phyloP scores from a whole-genome alignment of 2,888 invertebrate species.

The Perizoma flavofasciatum region DNA sequence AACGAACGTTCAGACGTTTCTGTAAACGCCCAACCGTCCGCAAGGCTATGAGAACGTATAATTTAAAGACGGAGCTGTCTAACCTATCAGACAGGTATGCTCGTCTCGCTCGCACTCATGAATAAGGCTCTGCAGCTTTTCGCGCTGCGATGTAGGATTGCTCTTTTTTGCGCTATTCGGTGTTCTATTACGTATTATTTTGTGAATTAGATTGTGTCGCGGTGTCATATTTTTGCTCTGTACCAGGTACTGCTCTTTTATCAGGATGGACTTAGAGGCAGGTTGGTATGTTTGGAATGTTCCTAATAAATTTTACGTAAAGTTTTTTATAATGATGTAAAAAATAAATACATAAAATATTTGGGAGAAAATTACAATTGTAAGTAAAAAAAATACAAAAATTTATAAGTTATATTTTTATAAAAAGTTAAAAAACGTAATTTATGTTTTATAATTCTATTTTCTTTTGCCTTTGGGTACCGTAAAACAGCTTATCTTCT shows the following conservation, averaged over 20 bases:
- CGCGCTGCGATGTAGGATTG: conserved; percentile 65
- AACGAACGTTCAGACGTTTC: conserved; percentile 47
- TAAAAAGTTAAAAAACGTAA: neutral
- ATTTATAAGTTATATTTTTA: conserved; percentile 4
- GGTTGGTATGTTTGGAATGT: conserved; percentile 51
- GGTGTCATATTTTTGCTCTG: conserved; percentile 76
- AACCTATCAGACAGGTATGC: conserved; percentile 47
- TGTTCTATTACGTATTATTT: conserved; percentile 82
- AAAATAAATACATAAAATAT: no score
- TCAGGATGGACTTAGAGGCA: conserved; percentile 62
- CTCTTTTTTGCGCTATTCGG: conserved; percentile 79
- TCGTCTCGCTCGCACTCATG: conserved; percentile 60
- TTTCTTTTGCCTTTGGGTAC: conserved; percentile 62
- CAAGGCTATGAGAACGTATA: conserved; percentile 84
- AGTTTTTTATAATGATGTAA: no score
- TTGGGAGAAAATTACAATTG: neutral
- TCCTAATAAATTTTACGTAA: conserved; percentile 19
- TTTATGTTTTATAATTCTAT: conserved; percentile 32
- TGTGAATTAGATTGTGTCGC: conserved; percentile 79
- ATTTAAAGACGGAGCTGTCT: conserved; percentile 79
- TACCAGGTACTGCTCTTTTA: conserved; percentile 62
- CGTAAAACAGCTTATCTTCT: conserved; percentile 92
- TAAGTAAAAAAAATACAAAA: neutral
- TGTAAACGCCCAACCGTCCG: conserved; percentile 49
- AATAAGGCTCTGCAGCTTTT: conserved; percentile 62